A percentile compares a stretch with the other conserved stretches of the same genome.
phyloP scores from a whole-genome alignment of 2,113 vertebrate species.

The Tichodroma muraria region DNA sequence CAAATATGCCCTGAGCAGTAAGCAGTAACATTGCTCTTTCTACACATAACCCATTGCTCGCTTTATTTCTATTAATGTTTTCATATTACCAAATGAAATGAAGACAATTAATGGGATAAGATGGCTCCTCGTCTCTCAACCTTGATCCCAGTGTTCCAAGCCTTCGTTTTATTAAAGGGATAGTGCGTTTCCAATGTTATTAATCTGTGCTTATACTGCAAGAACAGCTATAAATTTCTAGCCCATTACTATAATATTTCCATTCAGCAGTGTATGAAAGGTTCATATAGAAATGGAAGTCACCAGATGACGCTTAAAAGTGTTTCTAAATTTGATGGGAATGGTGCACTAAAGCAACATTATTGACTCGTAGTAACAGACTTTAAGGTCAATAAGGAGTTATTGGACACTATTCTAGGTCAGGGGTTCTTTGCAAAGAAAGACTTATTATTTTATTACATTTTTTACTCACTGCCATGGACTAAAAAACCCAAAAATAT shows the following conservation, averaged over 20 bases:
- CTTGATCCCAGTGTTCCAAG: neutral
- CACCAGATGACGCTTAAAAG: neutral
- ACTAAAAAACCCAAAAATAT: neutral
- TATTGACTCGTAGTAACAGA: neutral
- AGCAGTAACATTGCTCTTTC: neutral
- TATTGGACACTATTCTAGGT: neutral
- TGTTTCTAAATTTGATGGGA: neutral
- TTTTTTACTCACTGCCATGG: neutral
- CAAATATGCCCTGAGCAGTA: neutral
- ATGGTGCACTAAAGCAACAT: neutral
- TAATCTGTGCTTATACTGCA: neutral
- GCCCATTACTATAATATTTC: neutral
- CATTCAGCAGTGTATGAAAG: neutral
- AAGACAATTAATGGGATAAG: neutral
- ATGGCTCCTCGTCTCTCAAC: neutral
- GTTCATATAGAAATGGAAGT: neutral
- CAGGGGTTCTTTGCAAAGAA: neutral
- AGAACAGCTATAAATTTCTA: neutral
- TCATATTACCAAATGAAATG: neutral
- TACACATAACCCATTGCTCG: fast-evolving
- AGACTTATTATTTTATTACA: neutral
- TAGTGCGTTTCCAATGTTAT: neutral
- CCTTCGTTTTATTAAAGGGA: neutral
- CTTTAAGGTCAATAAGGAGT: neutral
- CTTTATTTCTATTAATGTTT: neutral